phyloP scores from a whole-genome alignment of 2,888 invertebrate genomes.

The Listrodromus nycthemerus region DNA sequence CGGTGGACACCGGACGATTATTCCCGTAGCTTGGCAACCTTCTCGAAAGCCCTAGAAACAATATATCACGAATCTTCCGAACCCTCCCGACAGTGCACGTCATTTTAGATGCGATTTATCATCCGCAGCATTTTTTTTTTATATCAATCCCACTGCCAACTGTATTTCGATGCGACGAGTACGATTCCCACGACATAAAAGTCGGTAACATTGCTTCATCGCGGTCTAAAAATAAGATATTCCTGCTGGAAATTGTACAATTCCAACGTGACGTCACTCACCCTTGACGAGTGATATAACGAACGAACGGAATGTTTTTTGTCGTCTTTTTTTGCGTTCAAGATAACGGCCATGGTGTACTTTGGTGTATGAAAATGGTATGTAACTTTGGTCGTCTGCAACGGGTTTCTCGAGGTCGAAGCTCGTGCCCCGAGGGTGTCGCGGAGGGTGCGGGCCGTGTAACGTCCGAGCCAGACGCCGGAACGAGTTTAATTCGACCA shows the following conservation, averaged over 20 bases:
- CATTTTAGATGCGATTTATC: conserved; percentile 4
- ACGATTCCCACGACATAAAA: neutral
- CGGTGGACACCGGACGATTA: conserved; percentile 46
- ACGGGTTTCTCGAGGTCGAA: conserved; percentile 14
- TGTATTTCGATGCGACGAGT: neutral
- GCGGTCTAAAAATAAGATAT: too few species aligned
- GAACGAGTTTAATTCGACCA: conserved; percentile 84
- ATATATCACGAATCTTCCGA: neutral
- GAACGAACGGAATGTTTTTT: neutral
- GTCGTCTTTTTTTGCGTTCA: too few species aligned
- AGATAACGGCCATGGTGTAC: neutral
- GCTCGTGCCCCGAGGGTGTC: conserved; percentile 41
- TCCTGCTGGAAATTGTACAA: too few species aligned
- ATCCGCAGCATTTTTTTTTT: neutral
- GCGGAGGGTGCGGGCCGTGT: conserved; percentile 37
- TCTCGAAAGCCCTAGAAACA: conserved; percentile 12
- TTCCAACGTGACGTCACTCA: too few species aligned
- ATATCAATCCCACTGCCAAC: neutral
- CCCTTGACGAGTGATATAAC: neutral
- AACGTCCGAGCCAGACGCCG: conserved; percentile 76
- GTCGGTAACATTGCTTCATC: neutral
- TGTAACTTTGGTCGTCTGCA: neutral
- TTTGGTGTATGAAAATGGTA: conserved; percentile 14
- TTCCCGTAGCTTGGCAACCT: conserved; percentile 50
- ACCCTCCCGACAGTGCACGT: neutral